These are phyloP conservation scores for Hypotaenidia philippensis DNA, from an alignment of 2,797 vertebrate species.

Conservation along the genomic window DNA sequence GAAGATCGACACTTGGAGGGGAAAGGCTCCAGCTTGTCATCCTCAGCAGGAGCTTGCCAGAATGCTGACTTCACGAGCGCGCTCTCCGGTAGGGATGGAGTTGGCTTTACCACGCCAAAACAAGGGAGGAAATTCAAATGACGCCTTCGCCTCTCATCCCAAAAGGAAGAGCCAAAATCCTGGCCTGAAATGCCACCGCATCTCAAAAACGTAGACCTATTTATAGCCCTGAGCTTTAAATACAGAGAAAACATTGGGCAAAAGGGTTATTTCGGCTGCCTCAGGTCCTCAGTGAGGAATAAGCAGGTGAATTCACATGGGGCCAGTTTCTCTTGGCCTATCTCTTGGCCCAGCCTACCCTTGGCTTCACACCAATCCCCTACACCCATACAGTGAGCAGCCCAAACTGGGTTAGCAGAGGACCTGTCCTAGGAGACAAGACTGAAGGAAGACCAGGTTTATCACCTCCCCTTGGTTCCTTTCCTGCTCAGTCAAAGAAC, in stretches of 20 bases:
- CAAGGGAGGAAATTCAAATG: background rate
- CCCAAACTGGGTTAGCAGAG: background rate
- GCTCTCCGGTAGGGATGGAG: background rate
- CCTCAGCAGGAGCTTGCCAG: background rate
- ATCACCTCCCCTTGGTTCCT: background rate
- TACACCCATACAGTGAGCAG: background rate
- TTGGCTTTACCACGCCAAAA: background rate
- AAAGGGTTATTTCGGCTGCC: background rate
- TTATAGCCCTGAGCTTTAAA: background rate
- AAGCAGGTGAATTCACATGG: background rate
- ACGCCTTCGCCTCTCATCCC: rapidly evolving
- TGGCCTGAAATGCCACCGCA: background rate
- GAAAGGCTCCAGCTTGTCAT: background rate
- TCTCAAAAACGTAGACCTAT: background rate
- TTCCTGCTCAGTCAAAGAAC: background rate
- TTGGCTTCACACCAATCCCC: background rate
- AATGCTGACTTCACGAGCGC: rapidly evolving
- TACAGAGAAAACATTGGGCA: rapidly evolving
- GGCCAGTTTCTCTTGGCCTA: background rate
- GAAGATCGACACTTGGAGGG: rapidly evolving
- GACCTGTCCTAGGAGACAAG: background rate
- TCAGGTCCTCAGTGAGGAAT: background rate
- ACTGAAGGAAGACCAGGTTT: background rate
- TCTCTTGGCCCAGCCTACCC: too few species aligned
- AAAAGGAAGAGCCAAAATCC: background rate